Percentiles rank a stretch among this genome's conserved stretches.
phyloP scores from a whole-genome alignment of 2,797 vertebrate species.

The Phalanger gymnotis region DNA sequence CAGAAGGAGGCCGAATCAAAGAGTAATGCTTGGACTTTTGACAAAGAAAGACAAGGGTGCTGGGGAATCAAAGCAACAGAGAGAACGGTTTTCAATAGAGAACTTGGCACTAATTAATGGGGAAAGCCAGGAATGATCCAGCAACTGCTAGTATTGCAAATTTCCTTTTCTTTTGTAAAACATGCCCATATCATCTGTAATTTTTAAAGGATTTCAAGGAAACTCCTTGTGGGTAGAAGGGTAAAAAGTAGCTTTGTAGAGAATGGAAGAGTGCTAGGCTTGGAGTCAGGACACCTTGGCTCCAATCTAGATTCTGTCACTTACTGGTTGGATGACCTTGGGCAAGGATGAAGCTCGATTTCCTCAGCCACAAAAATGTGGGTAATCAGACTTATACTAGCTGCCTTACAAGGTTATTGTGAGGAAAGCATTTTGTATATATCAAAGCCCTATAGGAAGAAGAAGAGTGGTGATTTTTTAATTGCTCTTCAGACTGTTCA shows the following conservation, averaged over 20 bases:
- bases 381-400: neutral
- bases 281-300: neutral
- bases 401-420: neutral
- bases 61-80: slow-evolving; percentile 2
- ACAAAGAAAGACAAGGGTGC: neutral
- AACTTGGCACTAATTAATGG: slow-evolving; percentile 9
- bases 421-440: neutral
- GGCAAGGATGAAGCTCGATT: neutral
- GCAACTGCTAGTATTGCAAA: slow-evolving; percentile 3
- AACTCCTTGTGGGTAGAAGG: neutral
- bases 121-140: neutral
- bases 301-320: neutral
- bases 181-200: neutral
- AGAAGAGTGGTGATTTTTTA: neutral
- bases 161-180: slow-evolving; percentile 2
- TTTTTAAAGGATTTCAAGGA: slow-evolving; percentile 1
- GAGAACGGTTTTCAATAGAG: neutral
- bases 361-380: neutral
- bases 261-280: neutral
- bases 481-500: neutral
- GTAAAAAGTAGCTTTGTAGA: neutral
- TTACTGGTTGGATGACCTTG: neutral
- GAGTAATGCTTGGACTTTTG: neutral
- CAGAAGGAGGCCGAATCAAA: neutral
- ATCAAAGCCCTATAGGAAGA: neutral